Percentiles rank a stretch among this genome's conserved stretches.
These are phyloP conservation scores for Plutomurus gul DNA, from an alignment of 1,140 invertebrate genomes.

Conservation along the genomic window DNA sequence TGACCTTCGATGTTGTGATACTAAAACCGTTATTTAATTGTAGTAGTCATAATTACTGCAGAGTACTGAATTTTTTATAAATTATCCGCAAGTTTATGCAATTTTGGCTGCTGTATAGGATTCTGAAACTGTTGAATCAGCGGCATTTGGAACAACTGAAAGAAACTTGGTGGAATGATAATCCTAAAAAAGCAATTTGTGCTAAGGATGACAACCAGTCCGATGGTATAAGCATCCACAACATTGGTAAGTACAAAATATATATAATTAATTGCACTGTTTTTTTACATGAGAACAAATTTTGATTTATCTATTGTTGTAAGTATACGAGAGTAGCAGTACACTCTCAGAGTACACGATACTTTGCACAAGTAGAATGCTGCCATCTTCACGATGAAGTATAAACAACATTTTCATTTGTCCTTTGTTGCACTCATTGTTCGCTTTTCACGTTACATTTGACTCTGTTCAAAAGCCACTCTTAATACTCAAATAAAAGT, in stretches of 20 bases:
- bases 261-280: slow-evolving; percentile 65
- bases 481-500: background rate
- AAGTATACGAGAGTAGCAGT: too few relatives aligned
- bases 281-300: slow-evolving; percentile 56
- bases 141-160: slow-evolving; percentile 89
- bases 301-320: background rate
- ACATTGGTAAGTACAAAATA: slow-evolving; percentile 71
- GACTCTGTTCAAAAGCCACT: background rate
- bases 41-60: background rate
- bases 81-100: too few relatives aligned
- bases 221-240: slow-evolving; percentile 95
- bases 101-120: slow-evolving; percentile 64
- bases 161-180: slow-evolving; percentile 94
- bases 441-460: background rate
- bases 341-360: too few relatives aligned
- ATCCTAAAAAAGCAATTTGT: slow-evolving; percentile 75
- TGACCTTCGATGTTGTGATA: too few relatives aligned
- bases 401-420: too few relatives aligned
- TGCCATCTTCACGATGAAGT: too few relatives aligned
- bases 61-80: too few relatives aligned
- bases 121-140: slow-evolving; percentile 89
- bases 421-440: too few relatives aligned
- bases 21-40: too few relatives aligned
- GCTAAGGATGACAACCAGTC: slow-evolving; percentile 88
- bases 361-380: too few relatives aligned